Percentiles rank a stretch among this genome's conserved stretches.
Evolutionary conservation across 2,113 vertebrate genomes (phyloP).

Genomic region (Grammomys surdaster): DNA sequence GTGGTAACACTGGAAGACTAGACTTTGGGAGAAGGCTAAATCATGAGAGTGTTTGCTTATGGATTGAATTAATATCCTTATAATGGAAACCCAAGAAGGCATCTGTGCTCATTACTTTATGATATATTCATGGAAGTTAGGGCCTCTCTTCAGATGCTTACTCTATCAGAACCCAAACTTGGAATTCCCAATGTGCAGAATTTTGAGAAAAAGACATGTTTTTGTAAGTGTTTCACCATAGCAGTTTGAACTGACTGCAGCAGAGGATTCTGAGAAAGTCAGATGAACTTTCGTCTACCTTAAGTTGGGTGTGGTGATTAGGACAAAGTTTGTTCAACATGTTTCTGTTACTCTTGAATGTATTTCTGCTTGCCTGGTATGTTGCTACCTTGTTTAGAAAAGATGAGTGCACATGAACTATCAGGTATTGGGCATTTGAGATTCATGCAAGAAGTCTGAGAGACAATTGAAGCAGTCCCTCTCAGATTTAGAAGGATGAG

Average conservation of each 20-base stretch:
- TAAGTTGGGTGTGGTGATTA: background rate
- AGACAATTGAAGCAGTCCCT: rapidly evolving
- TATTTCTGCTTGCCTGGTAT: background rate
- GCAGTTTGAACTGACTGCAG: background rate
- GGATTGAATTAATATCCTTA: background rate
- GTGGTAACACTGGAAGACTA: no score
- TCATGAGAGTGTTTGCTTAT: background rate
- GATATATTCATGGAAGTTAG: background rate
- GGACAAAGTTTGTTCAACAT: background rate
- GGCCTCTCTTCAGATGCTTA: background rate
- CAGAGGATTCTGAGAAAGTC: background rate
- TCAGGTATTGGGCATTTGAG: background rate
- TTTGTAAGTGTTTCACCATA: background rate
- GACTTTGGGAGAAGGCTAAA: background rate
- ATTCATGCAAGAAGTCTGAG: background rate
- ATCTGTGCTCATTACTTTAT: background rate
- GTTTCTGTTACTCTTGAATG: background rate
- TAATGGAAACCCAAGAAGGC: background rate
- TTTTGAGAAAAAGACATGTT: background rate
- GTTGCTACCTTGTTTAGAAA: background rate
- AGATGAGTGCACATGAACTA: rapidly evolving
- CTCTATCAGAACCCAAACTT: background rate
- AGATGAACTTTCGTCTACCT: background rate
- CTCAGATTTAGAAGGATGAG: background rate
- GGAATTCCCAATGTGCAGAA: background rate